Conservation (phyloP, 2,888 invertebrate species). For the Aspidiotus rigidus region DNA sequence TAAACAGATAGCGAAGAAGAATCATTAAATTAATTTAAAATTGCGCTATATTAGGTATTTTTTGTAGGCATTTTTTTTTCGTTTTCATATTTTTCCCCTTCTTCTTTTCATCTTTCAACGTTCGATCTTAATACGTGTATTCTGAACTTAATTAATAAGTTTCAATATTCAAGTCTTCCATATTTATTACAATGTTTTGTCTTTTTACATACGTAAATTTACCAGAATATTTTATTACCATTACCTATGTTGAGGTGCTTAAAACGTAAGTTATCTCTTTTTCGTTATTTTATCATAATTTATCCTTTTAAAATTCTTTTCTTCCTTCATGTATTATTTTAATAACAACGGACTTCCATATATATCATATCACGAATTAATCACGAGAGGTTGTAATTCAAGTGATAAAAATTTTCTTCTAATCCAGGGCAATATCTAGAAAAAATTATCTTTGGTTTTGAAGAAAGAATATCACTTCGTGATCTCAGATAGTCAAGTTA, state of each 20-base stretch:
- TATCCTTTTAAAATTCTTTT: not conserved
- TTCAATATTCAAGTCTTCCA: constrained; percentile 2
- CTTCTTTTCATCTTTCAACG: not conserved
- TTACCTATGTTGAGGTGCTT: constrained; percentile 3
- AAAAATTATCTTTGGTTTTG: too few relatives aligned
- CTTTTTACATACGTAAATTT: not conserved
- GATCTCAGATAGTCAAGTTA: too few relatives aligned
- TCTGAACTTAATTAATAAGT: not conserved
- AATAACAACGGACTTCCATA: not conserved
- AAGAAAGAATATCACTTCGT: too few relatives aligned
- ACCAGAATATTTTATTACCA: not conserved
- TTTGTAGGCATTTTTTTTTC: not conserved
- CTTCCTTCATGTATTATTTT: not conserved
- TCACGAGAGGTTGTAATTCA: too few relatives aligned
- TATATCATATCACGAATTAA: not conserved
- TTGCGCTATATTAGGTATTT: not conserved
- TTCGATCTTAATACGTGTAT: not conserved
- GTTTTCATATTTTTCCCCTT: not conserved
- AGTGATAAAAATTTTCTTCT: too few relatives aligned
- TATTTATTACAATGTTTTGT: not conserved
- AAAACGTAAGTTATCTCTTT: not conserved
- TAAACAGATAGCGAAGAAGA: too few relatives aligned
- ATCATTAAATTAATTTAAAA: too few relatives aligned
- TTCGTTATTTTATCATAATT: not conserved
- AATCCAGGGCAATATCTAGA: too few relatives aligned